Percentiles rank a stretch among this genome's conserved stretches.
Evolutionary conservation across 2,797 vertebrate species (phyloP).

Genomic region (Pangasius sanitwongsei): DNA sequence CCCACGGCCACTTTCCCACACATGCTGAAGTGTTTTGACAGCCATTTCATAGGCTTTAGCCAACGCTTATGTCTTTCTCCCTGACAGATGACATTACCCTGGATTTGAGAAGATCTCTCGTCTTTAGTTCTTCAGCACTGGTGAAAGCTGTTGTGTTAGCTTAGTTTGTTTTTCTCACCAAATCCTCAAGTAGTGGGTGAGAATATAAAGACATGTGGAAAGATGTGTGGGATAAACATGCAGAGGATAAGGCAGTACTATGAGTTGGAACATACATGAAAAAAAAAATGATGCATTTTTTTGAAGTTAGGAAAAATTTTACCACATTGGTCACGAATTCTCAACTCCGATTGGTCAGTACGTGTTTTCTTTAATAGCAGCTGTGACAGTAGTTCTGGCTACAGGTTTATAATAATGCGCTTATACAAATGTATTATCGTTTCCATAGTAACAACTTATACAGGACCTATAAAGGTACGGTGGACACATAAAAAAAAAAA

Average conservation of each 20-base stretch:
- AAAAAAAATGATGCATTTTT: not conserved
- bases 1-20: conserved; percentile 87
- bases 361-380: not conserved
- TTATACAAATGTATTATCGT: not conserved
- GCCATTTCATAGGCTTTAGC: conserved; percentile 82
- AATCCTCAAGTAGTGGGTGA: conserved; percentile 2
- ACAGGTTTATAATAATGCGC: not conserved
- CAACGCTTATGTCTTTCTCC: conserved; percentile 66
- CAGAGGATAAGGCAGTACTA: not conserved
- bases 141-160: not conserved
- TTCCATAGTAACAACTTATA: not conserved
- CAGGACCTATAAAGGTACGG: too few species aligned
- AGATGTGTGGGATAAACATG: not conserved
- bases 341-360: not conserved
- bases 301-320: not conserved
- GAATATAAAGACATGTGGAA: conserved; percentile 8
- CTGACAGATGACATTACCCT: conserved; percentile 55
- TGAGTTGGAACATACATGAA: not conserved
- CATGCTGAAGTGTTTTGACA: conserved; percentile 86
- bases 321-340: not conserved
- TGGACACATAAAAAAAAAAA: not conserved
- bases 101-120: conserved; percentile 65
- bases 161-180: not conserved
- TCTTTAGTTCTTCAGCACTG: conserved; percentile 56
- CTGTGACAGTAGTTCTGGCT: too few species aligned